Evolutionary conservation across 1,140 invertebrate species (phyloP), one percentile per base, ranked within the genome.

Genomic region (Drosophila gunungcola): DNA sequence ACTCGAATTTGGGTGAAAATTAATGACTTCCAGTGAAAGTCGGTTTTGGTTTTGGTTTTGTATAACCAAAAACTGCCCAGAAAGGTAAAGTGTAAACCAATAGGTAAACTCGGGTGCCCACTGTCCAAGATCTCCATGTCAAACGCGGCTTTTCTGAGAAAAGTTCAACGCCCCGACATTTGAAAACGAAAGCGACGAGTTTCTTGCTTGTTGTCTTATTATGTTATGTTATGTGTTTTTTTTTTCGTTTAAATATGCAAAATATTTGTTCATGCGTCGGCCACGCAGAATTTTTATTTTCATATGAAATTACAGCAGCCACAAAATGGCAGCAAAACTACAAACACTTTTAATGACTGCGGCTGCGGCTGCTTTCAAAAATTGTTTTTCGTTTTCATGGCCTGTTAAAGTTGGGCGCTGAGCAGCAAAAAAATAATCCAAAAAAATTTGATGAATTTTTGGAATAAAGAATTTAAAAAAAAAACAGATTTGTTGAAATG

Each of bases 21-120:
- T 89, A 89, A 89, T 84, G 80, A 90, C 69, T 52, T 73, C 67
- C 62, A 88, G 84, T 88, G 84, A 88, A 88, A 88, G 84, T 88
- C 67, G 38, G 64, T 69, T 80, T 57, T 74, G 65, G 83, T 65
- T 70, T 88, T 64, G 38, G 64, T 69, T 80, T 57, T 74, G 65
- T 83, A 70, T 70, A 79, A 62, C 78, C 16, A 21, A 21, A 65
- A 67, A 72, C 41, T 48, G 45, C 46, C 70, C 60, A 39, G 46
- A 34, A 27, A 62, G 61, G 68, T 65, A 63, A 53, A 76, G 60
- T 51, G 53, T 64, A 69, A 80, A 82, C 68, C 79, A 78, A 82
- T 81, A 79, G 51, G 39, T 43, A 45, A 53, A 57, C 36, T 56
- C 41, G n/a, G 29, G 11, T 16, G 58, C 54, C 76, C 49, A 36